phyloP scores from a whole-genome alignment of 2,113 vertebrate species.

The Suncus etruscus region DNA sequence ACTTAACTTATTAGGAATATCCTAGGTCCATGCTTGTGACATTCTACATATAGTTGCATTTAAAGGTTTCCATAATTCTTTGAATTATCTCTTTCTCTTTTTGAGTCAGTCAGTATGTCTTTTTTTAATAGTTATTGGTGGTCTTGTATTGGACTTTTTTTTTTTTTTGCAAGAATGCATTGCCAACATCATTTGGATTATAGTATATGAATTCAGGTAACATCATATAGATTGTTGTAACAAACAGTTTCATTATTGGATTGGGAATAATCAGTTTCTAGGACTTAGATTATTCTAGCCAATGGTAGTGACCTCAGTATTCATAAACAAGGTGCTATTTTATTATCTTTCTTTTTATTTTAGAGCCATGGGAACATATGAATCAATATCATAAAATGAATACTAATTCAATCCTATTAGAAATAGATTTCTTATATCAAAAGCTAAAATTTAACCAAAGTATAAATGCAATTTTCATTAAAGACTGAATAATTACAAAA shows the following conservation, averaged over 20 bases:
- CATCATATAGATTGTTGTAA: neutral
- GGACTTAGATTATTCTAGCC: slow-evolving; percentile 1
- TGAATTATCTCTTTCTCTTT: neutral
- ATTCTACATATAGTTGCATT: neutral
- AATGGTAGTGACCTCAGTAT: neutral
- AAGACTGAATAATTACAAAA: neutral
- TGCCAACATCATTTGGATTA: neutral
- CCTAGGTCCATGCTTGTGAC: too few relatives aligned
- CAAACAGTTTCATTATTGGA: neutral
- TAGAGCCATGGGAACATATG: slow-evolving; percentile 1
- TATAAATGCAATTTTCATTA: slow-evolving; percentile 1
- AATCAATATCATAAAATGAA: neutral
- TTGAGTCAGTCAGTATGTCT: neutral
- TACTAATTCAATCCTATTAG: neutral
- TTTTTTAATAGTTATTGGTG: neutral
- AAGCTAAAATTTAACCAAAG: slow-evolving; percentile 16
- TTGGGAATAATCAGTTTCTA: neutral
- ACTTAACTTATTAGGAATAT: too few relatives aligned
- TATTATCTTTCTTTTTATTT: neutral
- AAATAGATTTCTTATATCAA: neutral
- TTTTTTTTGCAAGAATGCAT: neutral
- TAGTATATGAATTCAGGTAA: neutral
- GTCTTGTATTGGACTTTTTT: neutral
- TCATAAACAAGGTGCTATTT: neutral
- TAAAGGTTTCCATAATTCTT: neutral